A percentile compares a stretch with the other conserved stretches of the same genome.
phyloP scores from a whole-genome alignment of 2,797 vertebrate species.

The Emydoidea blandingii region DNA sequence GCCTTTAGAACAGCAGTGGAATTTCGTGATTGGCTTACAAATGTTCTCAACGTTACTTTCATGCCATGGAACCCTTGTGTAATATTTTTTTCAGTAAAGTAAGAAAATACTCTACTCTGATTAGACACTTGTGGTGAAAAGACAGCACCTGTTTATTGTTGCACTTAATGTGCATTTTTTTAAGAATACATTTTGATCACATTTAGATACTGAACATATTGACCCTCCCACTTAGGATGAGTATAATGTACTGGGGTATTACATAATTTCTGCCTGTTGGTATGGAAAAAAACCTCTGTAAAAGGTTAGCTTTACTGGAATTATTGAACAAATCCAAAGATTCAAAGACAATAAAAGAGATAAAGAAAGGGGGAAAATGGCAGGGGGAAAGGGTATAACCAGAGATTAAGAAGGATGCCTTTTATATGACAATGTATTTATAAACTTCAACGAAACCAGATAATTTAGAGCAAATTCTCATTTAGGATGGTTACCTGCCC shows the following conservation, averaged over 20 bases:
- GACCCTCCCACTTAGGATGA: not conserved
- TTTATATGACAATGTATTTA: accelerated
- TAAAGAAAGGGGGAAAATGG: not conserved
- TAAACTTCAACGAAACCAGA: not conserved
- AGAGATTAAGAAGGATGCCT: not conserved
- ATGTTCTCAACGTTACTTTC: not conserved
- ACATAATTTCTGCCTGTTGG: not conserved
- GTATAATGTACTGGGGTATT: not conserved
- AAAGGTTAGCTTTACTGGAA: not conserved
- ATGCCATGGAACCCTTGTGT: not conserved
- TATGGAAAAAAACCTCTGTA: not conserved
- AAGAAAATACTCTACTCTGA: not conserved
- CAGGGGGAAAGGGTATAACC: not conserved
- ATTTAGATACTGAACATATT: not conserved
- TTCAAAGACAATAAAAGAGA: constrained; percentile 1
- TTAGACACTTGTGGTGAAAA: not conserved
- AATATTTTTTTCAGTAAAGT: not conserved
- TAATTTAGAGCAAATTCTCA: not conserved
- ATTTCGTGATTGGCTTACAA: not conserved
- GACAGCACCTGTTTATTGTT: not conserved
- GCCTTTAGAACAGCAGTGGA: not conserved
- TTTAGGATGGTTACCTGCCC: accelerated
- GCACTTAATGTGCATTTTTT: not conserved
- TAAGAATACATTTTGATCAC: not conserved
- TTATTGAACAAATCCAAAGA: not conserved